phyloP scores from a whole-genome alignment of 2,888 invertebrate species.

The Tetragonula carbonaria region DNA sequence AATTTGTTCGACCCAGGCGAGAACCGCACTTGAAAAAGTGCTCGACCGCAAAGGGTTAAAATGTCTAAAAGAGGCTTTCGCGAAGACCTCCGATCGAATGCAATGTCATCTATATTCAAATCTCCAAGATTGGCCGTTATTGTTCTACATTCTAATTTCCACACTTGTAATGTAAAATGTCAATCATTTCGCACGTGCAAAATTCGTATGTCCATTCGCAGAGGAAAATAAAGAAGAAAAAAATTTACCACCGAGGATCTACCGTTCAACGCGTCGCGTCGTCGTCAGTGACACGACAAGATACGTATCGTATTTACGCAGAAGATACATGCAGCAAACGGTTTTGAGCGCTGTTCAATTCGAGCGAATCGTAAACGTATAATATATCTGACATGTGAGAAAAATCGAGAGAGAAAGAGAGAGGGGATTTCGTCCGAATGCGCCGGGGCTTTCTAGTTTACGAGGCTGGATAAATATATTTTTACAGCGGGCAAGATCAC shows the following conservation, averaged over 20 bases:
- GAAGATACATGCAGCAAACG: not conserved
- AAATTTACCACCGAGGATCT: too few relatives aligned
- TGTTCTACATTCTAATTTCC: too few relatives aligned
- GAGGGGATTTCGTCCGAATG: too few relatives aligned
- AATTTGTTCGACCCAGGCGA: too few relatives aligned
- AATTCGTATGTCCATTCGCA: too few relatives aligned
- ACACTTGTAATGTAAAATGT: too few relatives aligned
- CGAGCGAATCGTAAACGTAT: not conserved
- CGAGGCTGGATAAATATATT: conserved; percentile 64
- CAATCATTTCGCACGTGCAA: too few relatives aligned
- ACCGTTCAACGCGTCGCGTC: not conserved
- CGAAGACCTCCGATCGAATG: not conserved
- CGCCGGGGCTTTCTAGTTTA: conserved; percentile 43
- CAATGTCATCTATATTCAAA: not conserved
- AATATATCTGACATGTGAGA: not conserved
- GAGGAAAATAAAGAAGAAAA: too few relatives aligned
- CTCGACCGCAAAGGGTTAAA: not conserved
- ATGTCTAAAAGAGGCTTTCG: not conserved
- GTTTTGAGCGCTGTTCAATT: not conserved
- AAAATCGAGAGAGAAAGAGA: not conserved
- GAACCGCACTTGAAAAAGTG: too few relatives aligned
- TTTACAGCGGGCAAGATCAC: conserved; percentile 59
- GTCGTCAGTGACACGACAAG: not conserved
- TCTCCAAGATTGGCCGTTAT: too few relatives aligned
- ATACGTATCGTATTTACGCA: not conserved